Percentiles rank a stretch among this genome's conserved stretches.
Evolutionary conservation across 2,888 invertebrate genomes (phyloP).

Genomic region (Trissoscelio sp.): DNA sequence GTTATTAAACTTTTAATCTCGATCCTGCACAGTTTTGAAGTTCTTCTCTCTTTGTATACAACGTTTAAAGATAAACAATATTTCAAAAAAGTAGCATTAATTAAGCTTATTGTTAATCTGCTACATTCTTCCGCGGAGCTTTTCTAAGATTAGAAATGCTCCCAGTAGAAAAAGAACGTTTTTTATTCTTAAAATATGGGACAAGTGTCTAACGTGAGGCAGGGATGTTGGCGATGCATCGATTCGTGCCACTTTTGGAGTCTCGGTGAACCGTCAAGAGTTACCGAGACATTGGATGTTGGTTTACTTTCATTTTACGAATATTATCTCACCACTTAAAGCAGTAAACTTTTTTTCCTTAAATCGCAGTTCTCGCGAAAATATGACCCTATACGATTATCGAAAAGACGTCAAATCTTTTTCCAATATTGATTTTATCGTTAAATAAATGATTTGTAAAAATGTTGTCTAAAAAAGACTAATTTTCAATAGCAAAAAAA

Average conservation of each 20-base stretch:
- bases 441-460: background rate
- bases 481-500: too few relatives aligned
- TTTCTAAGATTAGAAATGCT: conserved; percentile 32
- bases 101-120: conserved; percentile 31
- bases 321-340: conserved; percentile 16
- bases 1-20: too few relatives aligned
- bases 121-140: conserved; percentile 4
- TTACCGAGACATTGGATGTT: conserved; percentile 39
- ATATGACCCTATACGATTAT: background rate
- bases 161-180: conserved; percentile 21
- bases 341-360: background rate
- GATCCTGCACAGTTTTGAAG: too few relatives aligned
- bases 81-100: conserved; percentile 8
- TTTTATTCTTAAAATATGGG: conserved; percentile 65
- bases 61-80: conserved; percentile 13
- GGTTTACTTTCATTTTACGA: conserved; percentile 18
- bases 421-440: background rate
- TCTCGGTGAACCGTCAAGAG: conserved; percentile 49
- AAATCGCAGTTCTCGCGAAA: too few relatives aligned
- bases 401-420: background rate
- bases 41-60: too few relatives aligned
- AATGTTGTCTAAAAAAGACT: too few relatives aligned
- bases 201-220: conserved; percentile 63
- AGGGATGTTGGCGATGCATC: conserved; percentile 64
- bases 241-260: conserved; percentile 67